Conservation (phyloP, 2,888 invertebrate species). For the Orthosia cruda region DNA sequence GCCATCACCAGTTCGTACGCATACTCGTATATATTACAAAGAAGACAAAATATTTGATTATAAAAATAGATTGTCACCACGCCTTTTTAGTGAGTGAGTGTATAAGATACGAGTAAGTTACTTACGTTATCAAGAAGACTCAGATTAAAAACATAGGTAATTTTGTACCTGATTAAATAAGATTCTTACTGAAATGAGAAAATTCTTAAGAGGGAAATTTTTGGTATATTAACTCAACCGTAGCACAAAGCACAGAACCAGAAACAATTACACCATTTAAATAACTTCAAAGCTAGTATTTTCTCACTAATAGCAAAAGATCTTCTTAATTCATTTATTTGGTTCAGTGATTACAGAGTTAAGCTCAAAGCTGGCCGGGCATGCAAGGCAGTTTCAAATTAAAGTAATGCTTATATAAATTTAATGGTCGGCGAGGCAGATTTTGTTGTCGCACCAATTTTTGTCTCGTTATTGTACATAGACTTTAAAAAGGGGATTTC, state of each 20-base stretch:
- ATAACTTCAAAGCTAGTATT: slow-evolving; percentile 19
- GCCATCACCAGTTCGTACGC: too few species aligned
- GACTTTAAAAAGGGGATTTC: slow-evolving; percentile 1
- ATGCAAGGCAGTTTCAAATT: slow-evolving; percentile 43
- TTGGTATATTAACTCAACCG: too few species aligned
- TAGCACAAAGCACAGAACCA: background rate
- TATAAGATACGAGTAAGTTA: too few species aligned
- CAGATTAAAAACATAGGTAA: too few species aligned
- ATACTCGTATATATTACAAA: too few species aligned
- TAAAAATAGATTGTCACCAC: too few species aligned
- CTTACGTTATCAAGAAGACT: too few species aligned
- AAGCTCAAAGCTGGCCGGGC: slow-evolving; percentile 33
- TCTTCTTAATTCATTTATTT: slow-evolving; percentile 31
- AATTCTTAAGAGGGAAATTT: too few species aligned
- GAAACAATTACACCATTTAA: slow-evolving; percentile 32
- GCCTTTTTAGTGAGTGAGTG: too few species aligned
- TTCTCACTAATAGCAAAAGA: slow-evolving; percentile 22
- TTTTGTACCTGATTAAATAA: too few species aligned
- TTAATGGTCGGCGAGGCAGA: slow-evolving; percentile 17
- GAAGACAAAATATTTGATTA: too few species aligned
- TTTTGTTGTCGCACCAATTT: slow-evolving; percentile 10
- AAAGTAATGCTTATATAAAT: slow-evolving; percentile 30
- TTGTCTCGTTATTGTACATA: slow-evolving; percentile 10
- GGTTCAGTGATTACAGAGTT: slow-evolving; percentile 43
- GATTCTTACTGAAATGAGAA: too few species aligned